These are phyloP conservation scores for Hoplostethus mediterraneus DNA, from an alignment of 2,797 vertebrate species.

Conservation along the genomic window DNA sequence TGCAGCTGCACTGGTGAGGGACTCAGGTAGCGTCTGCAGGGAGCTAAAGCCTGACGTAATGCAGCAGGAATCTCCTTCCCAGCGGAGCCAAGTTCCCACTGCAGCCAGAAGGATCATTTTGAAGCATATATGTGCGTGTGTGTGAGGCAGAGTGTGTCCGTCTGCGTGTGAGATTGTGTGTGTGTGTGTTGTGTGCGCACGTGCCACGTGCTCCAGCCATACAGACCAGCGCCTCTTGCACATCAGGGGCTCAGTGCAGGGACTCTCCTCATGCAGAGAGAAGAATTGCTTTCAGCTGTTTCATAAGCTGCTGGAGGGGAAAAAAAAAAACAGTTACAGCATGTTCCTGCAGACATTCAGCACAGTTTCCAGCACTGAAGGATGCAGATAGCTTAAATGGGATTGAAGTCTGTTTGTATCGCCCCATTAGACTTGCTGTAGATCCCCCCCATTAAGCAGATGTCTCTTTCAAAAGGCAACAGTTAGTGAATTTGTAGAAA, in stretches of 20 bases:
- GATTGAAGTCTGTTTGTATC: slow-evolving; percentile 72
- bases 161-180: background rate
- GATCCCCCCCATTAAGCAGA: slow-evolving; percentile 70
- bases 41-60: slow-evolving; percentile 77
- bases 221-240: slow-evolving; percentile 54
- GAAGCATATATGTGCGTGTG: slow-evolving; percentile 6
- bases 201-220: slow-evolving; percentile 44
- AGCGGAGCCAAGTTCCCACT: slow-evolving; percentile 69
- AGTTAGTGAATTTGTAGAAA: slow-evolving; percentile 48
- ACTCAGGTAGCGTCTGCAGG: slow-evolving; percentile 71
- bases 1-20: slow-evolving; percentile 54
- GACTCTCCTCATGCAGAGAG: slow-evolving; percentile 64
- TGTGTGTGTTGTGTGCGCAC: slow-evolving; percentile 3
- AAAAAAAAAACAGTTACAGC: slow-evolving; percentile 53
- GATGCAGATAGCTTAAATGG: slow-evolving; percentile 68
- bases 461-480: slow-evolving; percentile 66
- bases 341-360: slow-evolving; percentile 48
- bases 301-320: slow-evolving; percentile 50
- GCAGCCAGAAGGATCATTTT: slow-evolving; percentile 62
- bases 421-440: slow-evolving; percentile 69
- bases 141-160: background rate
- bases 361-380: slow-evolving; percentile 45
- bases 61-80: slow-evolving; percentile 80
- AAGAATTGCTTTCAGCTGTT: slow-evolving; percentile 81
- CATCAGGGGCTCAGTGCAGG: slow-evolving; percentile 63